Evolutionary conservation across 2,797 vertebrate genomes (phyloP), one percentile per base, ranked within the genome.

Genomic region (Vireo griseus): DNA sequence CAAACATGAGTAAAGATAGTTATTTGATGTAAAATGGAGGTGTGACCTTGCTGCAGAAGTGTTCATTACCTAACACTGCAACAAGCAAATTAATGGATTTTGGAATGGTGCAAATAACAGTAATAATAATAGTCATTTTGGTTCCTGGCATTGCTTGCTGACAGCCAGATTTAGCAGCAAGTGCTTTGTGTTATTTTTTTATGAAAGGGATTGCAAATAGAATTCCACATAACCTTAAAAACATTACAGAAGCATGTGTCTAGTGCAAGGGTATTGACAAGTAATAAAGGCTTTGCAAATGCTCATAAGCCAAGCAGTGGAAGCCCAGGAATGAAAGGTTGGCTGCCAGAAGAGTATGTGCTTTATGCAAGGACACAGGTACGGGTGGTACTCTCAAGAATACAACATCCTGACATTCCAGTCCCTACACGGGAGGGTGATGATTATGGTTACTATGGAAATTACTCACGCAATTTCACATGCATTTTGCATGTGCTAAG

Each of bases 61-160:
- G 2, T 82, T 96, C 90, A 89, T 97, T 97, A 97, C 91, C 93
- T 96, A 95, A 88, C 31, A 2, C 71, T 11, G 12, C 85, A 84
- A 94, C 95, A 95, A 89, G 88, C 62, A 96, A 96, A 97, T 95
- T 90, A 96, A 96, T 94, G 92, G 94, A 82, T 94, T 97, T 93
- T 81, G 82, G 78, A 94, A 95, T 91, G 59, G 55, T 78, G 5
- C 72, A 96, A 93, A 92, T 95, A 94, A 78, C 58, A 84, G 71
- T 48, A 87, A 86, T 86, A 91, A 93, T 90, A 88, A 95, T 48
- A 90, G 88, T 94, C 50, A 92, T 94, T 94, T 94, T 74, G 29
- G 29, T 93, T 94, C 80, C 67, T 89, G 91, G 91, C 68, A 86
- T 94, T 95, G 71, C 96, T 97, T 95, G 74, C 94, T 95, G 89